Percentiles rank a stretch among this genome's conserved stretches.
Evolutionary conservation across 2,113 vertebrate genomes (phyloP).

Genomic region (Origma solitaria): DNA sequence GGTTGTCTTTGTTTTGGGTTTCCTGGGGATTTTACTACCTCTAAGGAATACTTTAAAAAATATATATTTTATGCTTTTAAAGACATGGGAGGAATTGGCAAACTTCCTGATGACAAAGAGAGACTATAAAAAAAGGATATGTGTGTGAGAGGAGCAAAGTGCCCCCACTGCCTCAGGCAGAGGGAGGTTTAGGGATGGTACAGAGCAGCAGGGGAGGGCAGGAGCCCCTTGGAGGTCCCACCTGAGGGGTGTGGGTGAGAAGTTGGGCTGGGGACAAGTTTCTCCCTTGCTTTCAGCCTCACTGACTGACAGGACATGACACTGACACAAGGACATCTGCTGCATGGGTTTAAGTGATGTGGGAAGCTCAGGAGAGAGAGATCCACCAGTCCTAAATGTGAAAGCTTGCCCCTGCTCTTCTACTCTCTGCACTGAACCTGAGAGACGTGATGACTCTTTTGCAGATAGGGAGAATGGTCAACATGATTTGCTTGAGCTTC

Average conservation of each 20-base stretch:
- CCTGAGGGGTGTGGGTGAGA: rapidly evolving
- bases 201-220: neutral
- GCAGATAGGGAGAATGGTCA: neutral
- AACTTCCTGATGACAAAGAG: neutral
- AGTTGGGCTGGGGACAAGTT: neutral
- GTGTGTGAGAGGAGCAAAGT: neutral
- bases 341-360: neutral
- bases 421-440: neutral
- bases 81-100: neutral
- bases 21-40: rapidly evolving
- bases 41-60: rapidly evolving
- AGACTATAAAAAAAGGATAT: neutral
- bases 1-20: neutral
- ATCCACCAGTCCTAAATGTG: neutral
- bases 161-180: neutral
- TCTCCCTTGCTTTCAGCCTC: neutral
- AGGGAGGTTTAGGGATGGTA: neutral
- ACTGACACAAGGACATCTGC: neutral
- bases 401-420: neutral
- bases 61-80: neutral
- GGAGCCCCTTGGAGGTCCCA: neutral
- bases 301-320: neutral
- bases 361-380: neutral
- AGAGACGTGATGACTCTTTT: neutral
- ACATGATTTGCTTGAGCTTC: neutral